Evolutionary conservation across 2,888 invertebrate genomes (phyloP), one percentile per base, ranked within the genome.

Genomic region (Orchesellides sinensis): DNA sequence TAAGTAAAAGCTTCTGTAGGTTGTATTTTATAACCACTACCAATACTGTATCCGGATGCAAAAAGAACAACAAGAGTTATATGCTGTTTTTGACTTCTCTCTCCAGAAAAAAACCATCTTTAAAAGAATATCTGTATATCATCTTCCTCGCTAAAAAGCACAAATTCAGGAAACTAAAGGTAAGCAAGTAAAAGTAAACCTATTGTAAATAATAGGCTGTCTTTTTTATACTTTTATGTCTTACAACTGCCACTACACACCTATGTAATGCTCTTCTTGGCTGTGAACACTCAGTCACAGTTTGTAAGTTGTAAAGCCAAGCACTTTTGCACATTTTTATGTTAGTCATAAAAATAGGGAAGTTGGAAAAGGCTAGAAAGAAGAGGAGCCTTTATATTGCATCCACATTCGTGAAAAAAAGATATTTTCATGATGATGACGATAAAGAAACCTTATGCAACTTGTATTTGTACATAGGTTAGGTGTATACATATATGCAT

Each of bases 281-380:
- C 32, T 40, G 40, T 40, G 40, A 2, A 14, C 14, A 2, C 10
- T 8, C 10, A 14, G n/a, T 40, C n/a, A 10, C 10, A 14, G 40
- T 59, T 4, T 32, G 59, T 17, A 66, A 68, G 68, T 27, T 68
- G 68, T 68, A 29, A 68, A 68, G 47, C 29, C 19, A 59, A 68
- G 68, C 68, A 68, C 68, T 68, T 68, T 68, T 27, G 21, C 29
- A 49, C 68, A 68, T 35, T 49, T 59, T 68, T 68, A 68, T 68
- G 68, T 52, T n/a, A 3, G 49, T 52, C 68, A 49, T 68, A 68
- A 68, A 68, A 68, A n/a, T 14, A 32, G 17, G 32, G 17, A 32
- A 59, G 32, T 59, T 59, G 59, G 32, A 17, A 21, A 49, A 49
- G 49, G 12, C 1, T 17, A 2, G 49, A 49, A 49, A 19, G 49